Evolutionary conservation across 2,797 vertebrate genomes (phyloP).

Genomic region (Pempheris klunzingeri): DNA sequence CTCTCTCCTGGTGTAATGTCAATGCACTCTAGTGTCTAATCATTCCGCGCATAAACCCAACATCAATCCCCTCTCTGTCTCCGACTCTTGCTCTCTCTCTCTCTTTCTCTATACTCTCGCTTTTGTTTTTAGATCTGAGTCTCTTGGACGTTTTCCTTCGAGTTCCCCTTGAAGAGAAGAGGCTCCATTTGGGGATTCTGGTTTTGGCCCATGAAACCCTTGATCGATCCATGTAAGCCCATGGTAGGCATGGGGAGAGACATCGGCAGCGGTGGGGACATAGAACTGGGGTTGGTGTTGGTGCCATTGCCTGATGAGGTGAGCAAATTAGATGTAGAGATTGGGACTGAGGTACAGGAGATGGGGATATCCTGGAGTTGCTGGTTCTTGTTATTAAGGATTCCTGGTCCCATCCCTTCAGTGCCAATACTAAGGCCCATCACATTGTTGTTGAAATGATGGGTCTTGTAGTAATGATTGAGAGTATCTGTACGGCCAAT

Average conservation of each 20-base stretch:
- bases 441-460: constrained; percentile 92
- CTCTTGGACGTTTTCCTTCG: constrained; percentile 97
- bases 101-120: constrained; percentile 68
- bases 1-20: constrained; percentile 82
- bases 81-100: constrained; percentile 69
- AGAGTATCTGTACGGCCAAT: constrained; percentile 91
- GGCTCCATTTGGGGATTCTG: constrained; percentile 91
- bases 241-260: constrained; percentile 87
- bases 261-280: constrained; percentile 86
- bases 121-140: constrained; percentile 91
- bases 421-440: constrained; percentile 83
- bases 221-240: constrained; percentile 87
- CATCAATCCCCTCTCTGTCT: constrained; percentile 82
- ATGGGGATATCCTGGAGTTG: constrained; percentile 81
- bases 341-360: constrained; percentile 84
- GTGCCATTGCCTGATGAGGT: constrained; percentile 81
- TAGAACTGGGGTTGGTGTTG: constrained; percentile 78
- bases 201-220: constrained; percentile 88
- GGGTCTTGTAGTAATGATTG: constrained; percentile 94
- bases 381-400: constrained; percentile 83
- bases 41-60: constrained; percentile 77
- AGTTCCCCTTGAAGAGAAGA: constrained; percentile 94
- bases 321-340: constrained; percentile 82
- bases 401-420: constrained; percentile 76
- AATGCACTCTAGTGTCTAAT: constrained; percentile 84